Base-by-base conservation (phyloP, 2,113 vertebrate genomes). In the Onychostruthus taczanowskii region DNA sequence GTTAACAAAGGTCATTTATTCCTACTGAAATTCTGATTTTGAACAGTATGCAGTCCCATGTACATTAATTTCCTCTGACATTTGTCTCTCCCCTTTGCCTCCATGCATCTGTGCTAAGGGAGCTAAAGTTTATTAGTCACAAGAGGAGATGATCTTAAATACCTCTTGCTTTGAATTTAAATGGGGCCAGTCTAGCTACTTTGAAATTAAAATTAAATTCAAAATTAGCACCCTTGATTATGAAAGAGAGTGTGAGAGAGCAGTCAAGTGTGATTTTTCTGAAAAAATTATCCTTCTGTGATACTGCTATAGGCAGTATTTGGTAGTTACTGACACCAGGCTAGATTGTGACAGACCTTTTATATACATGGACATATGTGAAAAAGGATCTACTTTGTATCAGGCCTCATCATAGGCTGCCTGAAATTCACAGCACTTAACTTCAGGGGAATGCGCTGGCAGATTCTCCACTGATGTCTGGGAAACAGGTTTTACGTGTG, bases 61-160 rank as follows among this genome's bases (percentile, higher is more conserved):
- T 79, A 67, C 76, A 35, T 93, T 95, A 94, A 90, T 97, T 97
- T 96, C 73, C 70, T 87, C 27, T 84, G 88, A 89, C 89, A 93
- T 85, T 93, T 94, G 84, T 63, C 53, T 95, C 75, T 66, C 22
- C 18, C 23, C 13, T 81, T 27, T 3, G 16, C 50, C 43, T 89
- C 52, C 35, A 58, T 94, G 83, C 49, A 33, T 58, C 87, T 94
- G 78, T 80, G 55, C 81, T 92, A 93, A 85, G 92, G 93, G 72
- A 94, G 78, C 66, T 68, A 79, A 96, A 92, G 93, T 96, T 96
- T 96, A 95, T 94, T 96, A 93, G 73, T 91, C 70, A 79, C 87
- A 91, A 91, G 58, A 91, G 93, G 91, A 88, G 58, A 95, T 74
- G 75, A 89, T 95, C 92, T 94, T 94, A 93, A 87, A 83, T 85